Evolutionary conservation across 1,140 invertebrate species (phyloP).

Genomic region (Bombus confusus): DNA sequence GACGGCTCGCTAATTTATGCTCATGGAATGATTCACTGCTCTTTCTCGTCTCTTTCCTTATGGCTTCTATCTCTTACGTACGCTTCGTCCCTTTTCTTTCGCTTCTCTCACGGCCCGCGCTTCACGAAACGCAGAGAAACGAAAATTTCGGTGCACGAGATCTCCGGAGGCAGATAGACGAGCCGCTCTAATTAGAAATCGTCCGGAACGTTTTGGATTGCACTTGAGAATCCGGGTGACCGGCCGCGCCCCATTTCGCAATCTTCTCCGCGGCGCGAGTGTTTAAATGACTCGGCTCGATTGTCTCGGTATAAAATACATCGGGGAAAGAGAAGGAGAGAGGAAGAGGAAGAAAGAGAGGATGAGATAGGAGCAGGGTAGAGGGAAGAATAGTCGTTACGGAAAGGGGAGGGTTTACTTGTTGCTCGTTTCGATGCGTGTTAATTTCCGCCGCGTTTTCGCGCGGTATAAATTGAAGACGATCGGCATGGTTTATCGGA

Average conservation of each 20-base stretch:
- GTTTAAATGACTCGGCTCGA: constrained; percentile 32
- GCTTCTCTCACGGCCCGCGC: constrained; percentile 18
- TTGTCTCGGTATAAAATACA: constrained; percentile 37
- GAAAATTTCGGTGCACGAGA: constrained; percentile 47
- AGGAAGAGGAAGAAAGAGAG: neutral
- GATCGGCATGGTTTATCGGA: neutral
- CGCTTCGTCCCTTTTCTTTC: neutral
- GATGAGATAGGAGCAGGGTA: neutral
- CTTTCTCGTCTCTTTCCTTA: constrained; percentile 44
- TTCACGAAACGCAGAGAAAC: neutral
- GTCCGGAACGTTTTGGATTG: constrained; percentile 47
- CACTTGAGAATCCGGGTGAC: constrained; percentile 41
- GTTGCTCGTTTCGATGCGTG: constrained; percentile 33
- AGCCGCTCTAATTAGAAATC: constrained; percentile 61
- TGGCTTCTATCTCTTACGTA: neutral
- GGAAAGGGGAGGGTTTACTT: constrained; percentile 15
- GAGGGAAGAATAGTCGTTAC: neutral
- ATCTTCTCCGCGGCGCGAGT: constrained; percentile 33
- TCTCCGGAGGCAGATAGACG: constrained; percentile 37
- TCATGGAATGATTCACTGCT: constrained; percentile 78
- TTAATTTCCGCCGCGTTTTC: constrained; percentile 34
- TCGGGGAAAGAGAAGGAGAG: neutral
- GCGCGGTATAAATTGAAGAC: neutral
- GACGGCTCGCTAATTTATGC: constrained; percentile 78
- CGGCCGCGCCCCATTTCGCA: constrained; percentile 32